These are phyloP conservation scores for Halcyon badia DNA, from an alignment of 2,797 vertebrate species.

Conservation along the genomic window DNA sequence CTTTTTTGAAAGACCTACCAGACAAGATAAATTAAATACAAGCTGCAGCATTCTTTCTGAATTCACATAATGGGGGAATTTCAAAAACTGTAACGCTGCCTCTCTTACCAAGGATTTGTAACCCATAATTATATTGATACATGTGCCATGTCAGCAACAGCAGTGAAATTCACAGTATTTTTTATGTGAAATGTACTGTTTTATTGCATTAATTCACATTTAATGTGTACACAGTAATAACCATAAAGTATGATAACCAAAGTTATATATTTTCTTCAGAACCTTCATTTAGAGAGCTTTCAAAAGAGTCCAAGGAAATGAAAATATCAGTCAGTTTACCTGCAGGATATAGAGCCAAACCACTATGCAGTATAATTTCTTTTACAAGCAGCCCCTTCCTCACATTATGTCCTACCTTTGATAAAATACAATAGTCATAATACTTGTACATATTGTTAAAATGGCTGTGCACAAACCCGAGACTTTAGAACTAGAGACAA, in stretches of 20 bases:
- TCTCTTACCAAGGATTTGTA: slow-evolving; percentile 79
- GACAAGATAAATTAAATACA: slow-evolving; percentile 47
- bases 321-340: slow-evolving; percentile 84
- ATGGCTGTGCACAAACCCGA: slow-evolving; percentile 62
- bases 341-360: slow-evolving; percentile 77
- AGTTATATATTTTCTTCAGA: slow-evolving; percentile 84
- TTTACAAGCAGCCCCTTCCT: slow-evolving; percentile 70
- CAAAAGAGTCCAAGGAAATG: slow-evolving; percentile 80
- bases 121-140: slow-evolving; percentile 83
- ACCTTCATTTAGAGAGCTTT: slow-evolving; percentile 83
- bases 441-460: slow-evolving; percentile 60
- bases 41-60: slow-evolving; percentile 58
- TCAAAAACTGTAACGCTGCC: slow-evolving; percentile 59
- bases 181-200: slow-evolving; percentile 84
- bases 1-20: slow-evolving; percentile 52
- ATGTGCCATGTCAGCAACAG: slow-evolving; percentile 80
- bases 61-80: slow-evolving; percentile 69
- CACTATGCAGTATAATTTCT: slow-evolving; percentile 66
- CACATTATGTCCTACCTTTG: slow-evolving; percentile 61
- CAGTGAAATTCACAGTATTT: slow-evolving; percentile 83
- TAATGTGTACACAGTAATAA: slow-evolving; percentile 87
- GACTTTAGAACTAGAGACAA: slow-evolving; percentile 61
- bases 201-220: slow-evolving; percentile 87
- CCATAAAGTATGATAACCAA: slow-evolving; percentile 83
- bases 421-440: slow-evolving; percentile 78